Base-by-base conservation (phyloP, 2,888 invertebrate genomes). In the Amblyjoppa fuscipennis region DNA sequence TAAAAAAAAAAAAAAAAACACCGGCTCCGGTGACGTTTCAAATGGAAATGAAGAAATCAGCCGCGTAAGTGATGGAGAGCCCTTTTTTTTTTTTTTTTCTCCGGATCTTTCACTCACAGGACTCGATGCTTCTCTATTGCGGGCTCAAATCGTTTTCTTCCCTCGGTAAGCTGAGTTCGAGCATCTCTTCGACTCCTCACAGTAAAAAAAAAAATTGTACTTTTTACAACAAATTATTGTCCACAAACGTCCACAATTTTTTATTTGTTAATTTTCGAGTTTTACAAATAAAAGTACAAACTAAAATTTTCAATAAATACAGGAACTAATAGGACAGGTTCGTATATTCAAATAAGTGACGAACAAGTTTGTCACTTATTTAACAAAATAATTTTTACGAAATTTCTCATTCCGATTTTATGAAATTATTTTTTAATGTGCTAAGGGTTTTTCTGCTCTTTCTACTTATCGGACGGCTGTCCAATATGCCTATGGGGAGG, bases 11-110 rank as follows among this genome's bases (percentile, higher is more conserved):
- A 20, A 20, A 71, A 61, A 38, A 13, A 11, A 11, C 74, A 61
- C 56, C 25, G 28, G 73, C n/a, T 61, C 49, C 64, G 16, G 49
- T 4, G 20, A 7, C 61, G 34, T 64, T 5, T 49, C 1, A 20
- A 31, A 75, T 75, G 64, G 49, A 45, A 49, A 75, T 61, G 0
- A 25, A 59, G 73, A 59, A 28, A 16, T 71, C 20, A 20, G 56
- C 45, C 16, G 25, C 45, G 45, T 25, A 28, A 73, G 41, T 28
- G 73, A 59, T 74, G 41, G 41, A 53, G 53, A 34, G 31, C 66
- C 66, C 66, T 76, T 25, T 70, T 64, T 76, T 71, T 76, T 70
- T 76, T 75, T 76, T 20, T 20, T 20, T 20, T 76, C 82, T n/a
- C 64, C 2, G 6, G 61, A 75, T 76, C 64, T 53, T 45, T 56